Conservation (phyloP, 2,797 vertebrate species). For the Acanthurus tractus region DNA sequence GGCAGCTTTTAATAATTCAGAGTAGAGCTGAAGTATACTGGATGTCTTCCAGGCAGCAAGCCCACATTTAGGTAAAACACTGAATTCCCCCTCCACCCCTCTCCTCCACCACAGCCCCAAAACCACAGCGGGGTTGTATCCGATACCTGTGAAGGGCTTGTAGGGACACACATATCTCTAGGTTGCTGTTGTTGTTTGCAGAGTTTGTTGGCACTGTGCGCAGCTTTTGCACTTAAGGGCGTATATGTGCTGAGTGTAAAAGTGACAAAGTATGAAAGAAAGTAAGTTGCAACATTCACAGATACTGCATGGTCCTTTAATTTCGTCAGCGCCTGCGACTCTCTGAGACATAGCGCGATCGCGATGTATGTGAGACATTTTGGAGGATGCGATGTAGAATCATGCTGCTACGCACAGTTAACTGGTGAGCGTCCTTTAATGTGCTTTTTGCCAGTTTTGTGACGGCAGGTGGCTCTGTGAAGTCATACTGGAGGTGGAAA, state of each 20-base stretch:
- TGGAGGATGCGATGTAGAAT: constrained; percentile 58
- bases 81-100: constrained; percentile 52
- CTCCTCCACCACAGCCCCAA: constrained; percentile 38
- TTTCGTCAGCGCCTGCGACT: constrained; percentile 41
- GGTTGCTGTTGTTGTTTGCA: constrained; percentile 53
- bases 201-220: constrained; percentile 49
- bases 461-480: constrained; percentile 42
- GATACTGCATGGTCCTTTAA: constrained; percentile 29
- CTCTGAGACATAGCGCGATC: constrained; percentile 53
- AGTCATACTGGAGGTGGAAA: constrained; percentile 36
- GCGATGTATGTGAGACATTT: constrained; percentile 16
- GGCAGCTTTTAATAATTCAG: constrained; percentile 82
- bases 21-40: constrained; percentile 71
- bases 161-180: constrained; percentile 55
- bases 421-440: constrained; percentile 60
- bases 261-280: constrained; percentile 2
- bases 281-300: constrained; percentile 20
- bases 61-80: constrained; percentile 74
- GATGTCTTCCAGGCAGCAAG: constrained; percentile 76
- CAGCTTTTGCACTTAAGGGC: constrained; percentile 31
- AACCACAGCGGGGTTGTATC: constrained; percentile 45
- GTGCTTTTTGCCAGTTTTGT: constrained; percentile 58
- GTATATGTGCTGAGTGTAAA: no score
- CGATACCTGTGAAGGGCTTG: constrained; percentile 50
- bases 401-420: constrained; percentile 50